A percentile compares a stretch with the other conserved stretches of the same genome.
phyloP scores from a whole-genome alignment of 2,113 vertebrate species.

The Saccopteryx leptura region DNA sequence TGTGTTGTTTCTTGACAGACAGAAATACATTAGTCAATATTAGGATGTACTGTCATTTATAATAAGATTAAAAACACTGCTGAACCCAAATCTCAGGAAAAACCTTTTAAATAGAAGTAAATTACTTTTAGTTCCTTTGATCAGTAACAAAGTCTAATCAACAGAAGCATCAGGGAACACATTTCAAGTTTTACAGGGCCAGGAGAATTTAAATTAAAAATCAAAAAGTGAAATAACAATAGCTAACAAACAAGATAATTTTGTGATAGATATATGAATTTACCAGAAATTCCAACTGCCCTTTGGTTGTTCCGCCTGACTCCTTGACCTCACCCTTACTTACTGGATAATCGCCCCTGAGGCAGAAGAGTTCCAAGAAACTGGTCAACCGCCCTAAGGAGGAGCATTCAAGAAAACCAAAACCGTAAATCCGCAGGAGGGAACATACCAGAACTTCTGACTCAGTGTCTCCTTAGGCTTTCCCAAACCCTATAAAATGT shows the following conservation, averaged over 20 bases:
- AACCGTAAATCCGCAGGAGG: no score
- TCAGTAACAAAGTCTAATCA: background rate
- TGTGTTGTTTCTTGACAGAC: background rate
- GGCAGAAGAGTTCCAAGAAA: no score
- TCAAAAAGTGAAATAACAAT: background rate
- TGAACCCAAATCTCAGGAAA: background rate
- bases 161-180: background rate
- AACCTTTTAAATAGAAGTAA: conserved; percentile 10
- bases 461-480: no score
- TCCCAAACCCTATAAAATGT: no score
- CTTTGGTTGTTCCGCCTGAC: no score
- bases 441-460: no score
- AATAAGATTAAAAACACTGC: background rate
- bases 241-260: background rate
- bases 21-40: background rate
- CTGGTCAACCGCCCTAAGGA: no score
- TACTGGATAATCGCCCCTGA: no score
- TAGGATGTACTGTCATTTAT: background rate
- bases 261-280: no score
- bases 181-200: background rate
- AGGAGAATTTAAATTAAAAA: background rate
- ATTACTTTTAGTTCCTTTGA: background rate
- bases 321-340: no score
- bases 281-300: no score
- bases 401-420: no score